Evolutionary conservation across 2,797 vertebrate species (phyloP).

Genomic region (Danio jaintianensis): DNA sequence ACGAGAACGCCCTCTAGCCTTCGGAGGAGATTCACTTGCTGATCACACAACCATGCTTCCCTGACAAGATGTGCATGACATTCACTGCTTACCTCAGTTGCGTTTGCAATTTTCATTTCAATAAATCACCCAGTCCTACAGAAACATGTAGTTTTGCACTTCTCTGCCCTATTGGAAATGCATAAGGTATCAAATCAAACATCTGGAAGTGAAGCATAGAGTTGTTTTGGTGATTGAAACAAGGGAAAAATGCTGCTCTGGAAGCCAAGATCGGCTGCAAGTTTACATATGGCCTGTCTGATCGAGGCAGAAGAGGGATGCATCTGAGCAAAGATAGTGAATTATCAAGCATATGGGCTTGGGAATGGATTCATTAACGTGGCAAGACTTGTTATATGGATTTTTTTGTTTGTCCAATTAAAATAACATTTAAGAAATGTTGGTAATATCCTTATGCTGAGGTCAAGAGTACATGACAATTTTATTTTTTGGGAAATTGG

Average conservation of each 20-base stretch:
- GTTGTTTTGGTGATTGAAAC: background rate
- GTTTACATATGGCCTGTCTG: constrained; percentile 17
- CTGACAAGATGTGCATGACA: too few species aligned
- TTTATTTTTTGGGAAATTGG: too few species aligned
- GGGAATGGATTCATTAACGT: background rate
- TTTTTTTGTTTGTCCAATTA: background rate
- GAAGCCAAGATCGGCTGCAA: background rate
- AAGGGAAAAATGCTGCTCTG: background rate
- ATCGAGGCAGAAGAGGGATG: constrained; percentile 8
- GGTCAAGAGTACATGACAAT: background rate
- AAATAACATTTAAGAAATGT: background rate
- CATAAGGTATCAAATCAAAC: background rate
- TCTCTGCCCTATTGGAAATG: background rate
- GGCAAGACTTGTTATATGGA: background rate
- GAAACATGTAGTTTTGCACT: background rate
- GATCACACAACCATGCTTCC: too few species aligned
- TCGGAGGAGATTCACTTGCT: too few species aligned
- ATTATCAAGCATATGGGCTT: constrained; percentile 4
- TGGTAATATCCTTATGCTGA: background rate
- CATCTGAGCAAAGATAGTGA: background rate
- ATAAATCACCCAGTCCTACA: too few species aligned
- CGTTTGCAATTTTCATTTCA: too few species aligned
- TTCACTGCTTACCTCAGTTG: too few species aligned
- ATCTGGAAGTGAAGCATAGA: background rate
- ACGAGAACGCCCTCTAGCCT: too few species aligned